Percentiles rank a stretch among this genome's conserved stretches.
Evolutionary conservation across 2,797 vertebrate genomes (phyloP).

Genomic region (Protonibea diacanthus): DNA sequence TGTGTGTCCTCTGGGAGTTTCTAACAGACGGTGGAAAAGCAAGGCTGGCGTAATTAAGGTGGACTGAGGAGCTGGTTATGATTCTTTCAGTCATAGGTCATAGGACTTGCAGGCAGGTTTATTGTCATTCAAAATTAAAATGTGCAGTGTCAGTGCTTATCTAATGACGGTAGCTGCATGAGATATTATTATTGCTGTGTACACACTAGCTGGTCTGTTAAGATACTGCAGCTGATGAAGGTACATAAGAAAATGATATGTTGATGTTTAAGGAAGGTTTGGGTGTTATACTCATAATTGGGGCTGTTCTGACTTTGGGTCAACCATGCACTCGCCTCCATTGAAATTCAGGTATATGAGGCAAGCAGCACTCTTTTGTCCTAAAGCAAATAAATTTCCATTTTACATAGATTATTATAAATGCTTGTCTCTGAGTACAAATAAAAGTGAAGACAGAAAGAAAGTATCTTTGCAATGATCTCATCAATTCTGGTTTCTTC

Average conservation of each 20-base stretch:
- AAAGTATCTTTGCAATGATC: neutral
- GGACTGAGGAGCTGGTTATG: conserved; percentile 57
- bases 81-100: conserved; percentile 55
- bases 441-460: neutral
- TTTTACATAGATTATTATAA: neutral
- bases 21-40: conserved; percentile 49
- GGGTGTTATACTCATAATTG: neutral
- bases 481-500: no score
- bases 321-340: neutral
- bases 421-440: neutral
- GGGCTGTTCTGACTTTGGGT: neutral
- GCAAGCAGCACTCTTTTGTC: neutral
- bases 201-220: conserved; percentile 7
- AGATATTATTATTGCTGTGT: conserved; percentile 29
- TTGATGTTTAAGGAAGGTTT: neutral
- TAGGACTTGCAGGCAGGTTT: conserved; percentile 43
- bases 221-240: conserved; percentile 9
- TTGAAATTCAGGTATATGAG: neutral
- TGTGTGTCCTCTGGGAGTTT: conserved; percentile 44
- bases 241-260: neutral
- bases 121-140: conserved; percentile 71
- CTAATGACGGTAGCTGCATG: conserved; percentile 31
- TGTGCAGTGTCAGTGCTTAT: conserved; percentile 54
- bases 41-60: conserved; percentile 68
- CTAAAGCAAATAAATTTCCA: neutral